Percentiles rank a stretch among this genome's conserved stretches.
Conservation (phyloP, 2,113 vertebrate species). For the Leiothrix lutea region DNA sequence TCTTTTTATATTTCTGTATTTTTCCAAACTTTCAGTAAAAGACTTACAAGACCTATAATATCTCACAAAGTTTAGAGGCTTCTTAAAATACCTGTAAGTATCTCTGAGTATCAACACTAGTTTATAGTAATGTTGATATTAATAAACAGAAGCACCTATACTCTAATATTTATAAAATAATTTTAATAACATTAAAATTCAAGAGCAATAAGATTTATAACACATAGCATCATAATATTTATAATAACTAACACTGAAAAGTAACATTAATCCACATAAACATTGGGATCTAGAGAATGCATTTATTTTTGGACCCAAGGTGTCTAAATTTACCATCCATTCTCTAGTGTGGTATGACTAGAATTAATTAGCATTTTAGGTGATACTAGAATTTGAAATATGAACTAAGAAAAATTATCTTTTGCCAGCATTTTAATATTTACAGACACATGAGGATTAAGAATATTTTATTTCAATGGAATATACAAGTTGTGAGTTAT, state of each 20-base stretch:
- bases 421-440: not conserved
- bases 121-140: not conserved
- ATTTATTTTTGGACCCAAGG: not conserved
- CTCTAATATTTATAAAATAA: not conserved
- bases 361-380: not conserved
- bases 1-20: not conserved
- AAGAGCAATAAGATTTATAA: not conserved
- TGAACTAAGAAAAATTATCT: not conserved
- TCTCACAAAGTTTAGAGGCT: not conserved
- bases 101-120: not conserved
- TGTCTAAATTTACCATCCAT: not conserved
- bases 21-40: not conserved
- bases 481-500: not conserved
- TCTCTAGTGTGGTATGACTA: not conserved
- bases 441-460: not conserved
- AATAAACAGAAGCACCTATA: not conserved
- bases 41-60: not conserved
- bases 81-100: not conserved
- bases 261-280: not conserved
- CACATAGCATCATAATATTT: not conserved
- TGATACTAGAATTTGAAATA: not conserved
- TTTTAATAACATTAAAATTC: not conserved
- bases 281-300: not conserved
- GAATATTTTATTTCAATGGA: not conserved
- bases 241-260: not conserved